Evolutionary conservation across 2,797 vertebrate species (phyloP), one percentile per base, ranked within the genome.

Genomic region (Channa striata): DNA sequence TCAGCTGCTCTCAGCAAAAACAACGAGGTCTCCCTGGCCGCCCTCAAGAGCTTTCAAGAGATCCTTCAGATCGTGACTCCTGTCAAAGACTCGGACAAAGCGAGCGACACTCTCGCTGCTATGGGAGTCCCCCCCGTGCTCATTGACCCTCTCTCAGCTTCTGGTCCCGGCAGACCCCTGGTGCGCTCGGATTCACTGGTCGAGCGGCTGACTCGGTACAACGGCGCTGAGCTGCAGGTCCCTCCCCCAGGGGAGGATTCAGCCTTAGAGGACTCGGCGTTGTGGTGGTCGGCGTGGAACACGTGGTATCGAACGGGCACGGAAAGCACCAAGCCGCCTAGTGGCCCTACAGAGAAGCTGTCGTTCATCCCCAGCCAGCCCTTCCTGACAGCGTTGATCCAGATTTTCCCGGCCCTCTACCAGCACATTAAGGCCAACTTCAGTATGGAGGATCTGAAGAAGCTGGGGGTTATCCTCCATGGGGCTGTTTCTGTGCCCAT

Each of bases 241-340:
- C 93, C 89, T 34, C 91, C 91, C 3, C 95, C 95, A 1, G 96
- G 95, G 52, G 98, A 99, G 78, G 94, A 94, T 71, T 92, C 92
- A 0, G 89, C 91, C 7, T 91, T 98, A 62, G 98, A 99, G 80
- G 98, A 99, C 88, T 92, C 95, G 2, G 94, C 96, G 36, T 91
- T 99, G 68, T 99, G 98, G 98, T 99, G 98, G 98, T 98, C 98
- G 0, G 98, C 97, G 0, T 99, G 98, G 98, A 98, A 96, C 90
- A 96, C 96, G 5, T 99, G 98, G 98, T 98, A 96, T 78, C 95
- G 94, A 68, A 97, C 96, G n/a, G 98, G 98, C 64, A 97, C 95
- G 0, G 98, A 99, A 83, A 97, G 97, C 92, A 99, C 98, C 11
- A 95, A 93, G 48, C 97, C 98, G 16, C 98, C 97, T 50, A 84